These are phyloP conservation scores for Ramphastos sulfuratus DNA, from an alignment of 2,113 vertebrate species.

Conservation along the genomic window DNA sequence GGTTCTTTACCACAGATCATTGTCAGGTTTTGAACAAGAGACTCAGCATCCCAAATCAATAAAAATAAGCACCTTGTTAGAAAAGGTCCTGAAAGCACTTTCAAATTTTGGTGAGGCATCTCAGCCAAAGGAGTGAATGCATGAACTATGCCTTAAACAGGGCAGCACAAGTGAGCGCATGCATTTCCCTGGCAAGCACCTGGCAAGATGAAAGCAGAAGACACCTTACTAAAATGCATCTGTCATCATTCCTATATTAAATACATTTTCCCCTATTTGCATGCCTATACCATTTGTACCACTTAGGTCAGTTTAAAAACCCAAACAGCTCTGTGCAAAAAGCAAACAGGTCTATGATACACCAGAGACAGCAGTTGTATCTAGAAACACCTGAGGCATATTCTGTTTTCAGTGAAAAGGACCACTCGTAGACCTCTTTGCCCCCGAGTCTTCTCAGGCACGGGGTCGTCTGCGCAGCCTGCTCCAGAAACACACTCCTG, in stretches of 20 bases:
- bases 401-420: not conserved
- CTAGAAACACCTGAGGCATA: not conserved
- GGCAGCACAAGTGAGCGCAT: accelerated
- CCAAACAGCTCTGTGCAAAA: not conserved
- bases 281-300: not conserved
- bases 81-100: not conserved
- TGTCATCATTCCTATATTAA: not conserved
- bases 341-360: not conserved
- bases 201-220: not conserved
- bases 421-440: accelerated
- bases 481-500: too few species aligned
- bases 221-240: not conserved
- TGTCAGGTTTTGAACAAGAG: not conserved
- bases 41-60: not conserved
- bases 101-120: not conserved
- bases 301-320: not conserved
- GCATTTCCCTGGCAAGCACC: not conserved
- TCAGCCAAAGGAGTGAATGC: not conserved
- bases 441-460: not conserved
- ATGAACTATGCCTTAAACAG: not conserved
- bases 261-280: not conserved
- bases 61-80: not conserved
- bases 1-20: too few species aligned
- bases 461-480: too few species aligned
- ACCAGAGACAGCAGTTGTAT: not conserved